Base-by-base conservation (phyloP, 2,888 invertebrate genomes). In the Drosophila putrida region DNA sequence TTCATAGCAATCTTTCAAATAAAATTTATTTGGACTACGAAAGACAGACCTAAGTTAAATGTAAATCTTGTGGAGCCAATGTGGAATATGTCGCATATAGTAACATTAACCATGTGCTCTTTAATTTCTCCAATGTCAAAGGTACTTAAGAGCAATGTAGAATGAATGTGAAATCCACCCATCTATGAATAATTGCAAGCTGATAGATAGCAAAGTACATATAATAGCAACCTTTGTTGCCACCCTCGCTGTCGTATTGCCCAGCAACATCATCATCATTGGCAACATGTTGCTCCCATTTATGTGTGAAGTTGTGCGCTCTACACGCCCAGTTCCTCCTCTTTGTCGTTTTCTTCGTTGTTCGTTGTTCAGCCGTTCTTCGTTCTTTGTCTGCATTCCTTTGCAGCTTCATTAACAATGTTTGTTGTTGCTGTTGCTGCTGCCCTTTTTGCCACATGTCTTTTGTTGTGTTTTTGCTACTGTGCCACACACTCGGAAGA, bases 261-360 rank as follows among this genome's bases (percentile, higher is more conserved):
- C 38, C 38, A 43, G 66, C 65, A 71, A 57, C 68, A 41, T 46
- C 35, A 36, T 28, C 73, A 51, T 3, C 63, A 46, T 68, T 65
- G 71, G 84, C 87, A 86, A 82, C 82, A 82, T 87, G 82, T 83
- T 82, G 82, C 88, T 83, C 88, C 88, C 88, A 87, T 83, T 83
- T 83, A 83, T 87, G 83, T 87, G 88, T 83, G 83, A 83, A 83
- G 83, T 84, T 70, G 75, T 68, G 69, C 78, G 63, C 72, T 77
- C 54, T 64, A 73, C 70, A 78, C 80, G 76, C 80, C 80, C 78
- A 76, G 73, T 71, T 77, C 73, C 75, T 44, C 65, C 75, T 77
- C 73, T 69, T 69, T 63, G 62, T 60, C 64, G 76, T 77, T 71
- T 44, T 54, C 50, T 73, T 66, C 47, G 50, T 65, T 51, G 50